Evolutionary conservation across 2,888 invertebrate species (phyloP), one percentile per base, ranked within the genome.

Genomic region (Cheilosia urbana): DNA sequence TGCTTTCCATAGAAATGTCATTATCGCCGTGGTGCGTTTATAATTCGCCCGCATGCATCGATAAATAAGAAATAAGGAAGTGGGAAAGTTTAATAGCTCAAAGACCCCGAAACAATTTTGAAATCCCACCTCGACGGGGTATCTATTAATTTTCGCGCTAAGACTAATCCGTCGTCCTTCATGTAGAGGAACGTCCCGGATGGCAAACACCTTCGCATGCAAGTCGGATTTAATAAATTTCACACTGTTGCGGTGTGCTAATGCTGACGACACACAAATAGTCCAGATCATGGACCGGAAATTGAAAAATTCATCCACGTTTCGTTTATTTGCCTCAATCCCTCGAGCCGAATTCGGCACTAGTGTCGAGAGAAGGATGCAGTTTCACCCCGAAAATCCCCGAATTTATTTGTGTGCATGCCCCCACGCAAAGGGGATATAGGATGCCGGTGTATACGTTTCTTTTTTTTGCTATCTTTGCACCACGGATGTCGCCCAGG

Each of bases 211-310:
- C 53, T 66, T 66, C 53, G 62, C 30, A 72, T 72, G 53, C 66
- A 66, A 68, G 49, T 68, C 49, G 72, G 65, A 60, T 71, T 77
- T 82, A 71, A 81, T 82, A 78, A 55, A 82, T 73, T 51, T 58
- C 58, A 51, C 68, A 63, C 53, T 71, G 62, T 55, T 47, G 66
- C 57, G 34, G 72, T 60, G 42, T 24, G 42, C 42, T 73, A 62
- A 58, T 47, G 69, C 40, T 68, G 73, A 58, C 53, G 58, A 71
- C 75, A 75, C 65, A 73, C 79, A 84, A 84, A 84, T 79, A 49
- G 79, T 79, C 66, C 66, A 76, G 80, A 85, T 85, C 75, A 80
- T 72, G 80, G 42, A 76, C 71, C 85, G 85, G 85, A 85, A 85
- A 85, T 85, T 85, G 85, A 85, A 80, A 85, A 80, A 85, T 85